Evolutionary conservation across 2,888 invertebrate genomes (phyloP).

Genomic region (Cabera pusaria): DNA sequence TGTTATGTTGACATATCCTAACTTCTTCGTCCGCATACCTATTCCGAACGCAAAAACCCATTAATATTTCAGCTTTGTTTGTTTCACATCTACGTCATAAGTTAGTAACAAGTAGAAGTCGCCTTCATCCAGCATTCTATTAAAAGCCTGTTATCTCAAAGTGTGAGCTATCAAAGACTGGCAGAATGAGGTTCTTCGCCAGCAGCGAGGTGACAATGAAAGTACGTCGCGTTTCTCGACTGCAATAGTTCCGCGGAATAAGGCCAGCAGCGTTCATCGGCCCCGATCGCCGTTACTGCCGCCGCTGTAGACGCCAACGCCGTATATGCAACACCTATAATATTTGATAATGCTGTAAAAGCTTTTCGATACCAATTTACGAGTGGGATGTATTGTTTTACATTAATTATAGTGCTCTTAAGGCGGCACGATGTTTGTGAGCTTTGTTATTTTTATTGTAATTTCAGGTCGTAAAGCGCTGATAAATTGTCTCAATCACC

Average conservation of each 20-base stretch:
- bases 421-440: too few species aligned
- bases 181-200: conserved; percentile 17
- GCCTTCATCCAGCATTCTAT: too few species aligned
- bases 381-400: conserved; percentile 22
- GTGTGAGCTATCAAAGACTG: not conserved
- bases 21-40: too few species aligned
- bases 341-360: conserved; percentile 29
- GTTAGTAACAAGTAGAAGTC: too few species aligned
- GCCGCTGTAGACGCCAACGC: conserved; percentile 24
- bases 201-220: conserved; percentile 73
- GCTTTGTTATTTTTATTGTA: too few species aligned
- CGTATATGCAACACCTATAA: conserved; percentile 31
- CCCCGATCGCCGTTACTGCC: conserved; percentile 53
- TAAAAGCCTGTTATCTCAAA: too few species aligned
- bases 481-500: too few species aligned
- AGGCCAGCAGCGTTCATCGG: conserved; percentile 80
- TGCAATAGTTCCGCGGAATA: conserved; percentile 76
- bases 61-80: too few species aligned
- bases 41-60: too few species aligned
- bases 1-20: too few species aligned
- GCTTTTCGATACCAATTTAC: conserved; percentile 15
- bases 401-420: conserved; percentile 14
- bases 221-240: conserved; percentile 76
- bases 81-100: too few species aligned
- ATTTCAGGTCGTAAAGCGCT: too few species aligned